phyloP scores from a whole-genome alignment of 2,888 invertebrate genomes.

The Leucozona laternaria region DNA sequence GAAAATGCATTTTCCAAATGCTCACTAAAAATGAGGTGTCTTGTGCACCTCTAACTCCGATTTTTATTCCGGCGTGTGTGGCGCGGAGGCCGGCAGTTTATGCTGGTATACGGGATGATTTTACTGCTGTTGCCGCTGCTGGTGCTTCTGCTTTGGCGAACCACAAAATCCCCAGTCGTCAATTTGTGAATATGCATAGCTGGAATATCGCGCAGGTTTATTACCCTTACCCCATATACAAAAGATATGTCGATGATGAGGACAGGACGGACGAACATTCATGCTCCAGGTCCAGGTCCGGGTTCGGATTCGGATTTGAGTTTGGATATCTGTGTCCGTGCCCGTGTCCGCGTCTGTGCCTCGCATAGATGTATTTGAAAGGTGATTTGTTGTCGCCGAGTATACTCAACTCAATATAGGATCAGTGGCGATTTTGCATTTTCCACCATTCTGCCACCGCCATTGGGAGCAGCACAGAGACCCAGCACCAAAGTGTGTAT shows the following conservation, averaged over 20 bases:
- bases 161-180: conserved; percentile 70
- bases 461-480: not conserved
- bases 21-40: conserved; percentile 29
- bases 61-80: not conserved
- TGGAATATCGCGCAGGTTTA: conserved; percentile 64
- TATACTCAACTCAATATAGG: conserved; percentile 60
- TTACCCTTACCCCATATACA: conserved; percentile 26
- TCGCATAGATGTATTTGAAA: conserved; percentile 43
- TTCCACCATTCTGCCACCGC: conserved; percentile 1
- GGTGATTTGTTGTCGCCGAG: conserved; percentile 73
- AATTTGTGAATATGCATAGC: conserved; percentile 68
- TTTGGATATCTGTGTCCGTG: not conserved
- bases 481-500: not conserved
- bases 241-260: not conserved
- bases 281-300: not conserved
- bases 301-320: not conserved
- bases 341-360: not conserved
- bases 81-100: not conserved
- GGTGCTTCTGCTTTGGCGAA: conserved; percentile 33
- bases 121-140: conserved; percentile 8
- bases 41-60: not conserved
- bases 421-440: conserved; percentile 68
- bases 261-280: not conserved
- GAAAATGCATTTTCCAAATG: conserved; percentile 71
- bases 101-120: conserved; percentile 4